A percentile compares a stretch with the other conserved stretches of the same genome.
These are phyloP conservation scores for Pelecanoides urinatrix DNA, from an alignment of 2,113 vertebrate genomes.

Conservation along the genomic window DNA sequence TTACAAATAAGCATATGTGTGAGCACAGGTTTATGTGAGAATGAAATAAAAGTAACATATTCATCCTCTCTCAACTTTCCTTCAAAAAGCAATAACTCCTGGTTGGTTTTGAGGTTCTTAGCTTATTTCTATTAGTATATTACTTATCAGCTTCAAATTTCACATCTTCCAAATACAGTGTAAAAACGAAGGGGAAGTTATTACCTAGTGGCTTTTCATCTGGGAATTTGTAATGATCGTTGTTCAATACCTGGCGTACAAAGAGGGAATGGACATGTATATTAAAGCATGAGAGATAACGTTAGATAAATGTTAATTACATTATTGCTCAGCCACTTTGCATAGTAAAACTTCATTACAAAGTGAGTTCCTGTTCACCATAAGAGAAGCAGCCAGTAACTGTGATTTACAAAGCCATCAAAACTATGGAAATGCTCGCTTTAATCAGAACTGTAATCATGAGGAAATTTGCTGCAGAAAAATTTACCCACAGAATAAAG, in stretches of 20 bases:
- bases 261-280: not conserved
- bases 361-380: not conserved
- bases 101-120: not conserved
- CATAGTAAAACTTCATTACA: not conserved
- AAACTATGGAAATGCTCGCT: slow-evolving; percentile 19
- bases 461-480: slow-evolving; percentile 25
- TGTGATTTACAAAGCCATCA: slow-evolving; percentile 36
- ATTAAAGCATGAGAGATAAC: not conserved
- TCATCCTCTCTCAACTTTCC: not conserved
- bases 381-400: not conserved
- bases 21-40: not conserved
- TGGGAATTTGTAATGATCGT: not conserved
- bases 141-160: not conserved
- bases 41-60: not conserved
- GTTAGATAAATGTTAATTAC: slow-evolving; percentile 17
- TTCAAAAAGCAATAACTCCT: not conserved
- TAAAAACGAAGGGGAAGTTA: not conserved
- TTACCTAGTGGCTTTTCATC: not conserved
- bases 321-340: not conserved
- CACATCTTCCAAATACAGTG: not conserved
- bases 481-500: slow-evolving; percentile 40
- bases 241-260: not conserved
- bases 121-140: not conserved
- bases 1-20: not conserved
- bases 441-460: slow-evolving; percentile 48